Percentiles rank a stretch among this genome's conserved stretches.
Evolutionary conservation across 2,888 invertebrate species (phyloP).

Genomic region (Branchipolynoe longqiensis): DNA sequence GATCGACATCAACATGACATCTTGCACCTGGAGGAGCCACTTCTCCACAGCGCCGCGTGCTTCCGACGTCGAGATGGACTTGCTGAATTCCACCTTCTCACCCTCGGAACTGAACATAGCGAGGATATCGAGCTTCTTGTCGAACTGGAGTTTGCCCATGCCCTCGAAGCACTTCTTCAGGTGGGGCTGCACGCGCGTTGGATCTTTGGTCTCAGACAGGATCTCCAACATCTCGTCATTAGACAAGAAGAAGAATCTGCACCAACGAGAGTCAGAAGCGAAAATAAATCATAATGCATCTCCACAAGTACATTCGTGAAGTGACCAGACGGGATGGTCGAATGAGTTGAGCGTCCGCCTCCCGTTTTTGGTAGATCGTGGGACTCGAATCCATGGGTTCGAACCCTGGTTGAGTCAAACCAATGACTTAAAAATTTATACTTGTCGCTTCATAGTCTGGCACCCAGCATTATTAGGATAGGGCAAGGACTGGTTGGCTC

Average conservation of each 20-base stretch:
- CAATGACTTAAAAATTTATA: no score
- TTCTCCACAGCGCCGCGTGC: conserved; percentile 91
- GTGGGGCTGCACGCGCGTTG: conserved; percentile 82
- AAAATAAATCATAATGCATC: conserved; percentile 9
- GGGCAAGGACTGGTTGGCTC: no score
- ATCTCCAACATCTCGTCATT: conserved; percentile 83
- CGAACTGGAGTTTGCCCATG: conserved; percentile 92
- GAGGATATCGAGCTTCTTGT: conserved; percentile 92
- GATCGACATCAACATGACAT: conserved; percentile 89
- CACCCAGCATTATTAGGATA: no score
- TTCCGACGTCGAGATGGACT: conserved; percentile 90
- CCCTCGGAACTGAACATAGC: conserved; percentile 91
- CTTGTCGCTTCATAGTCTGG: no score
- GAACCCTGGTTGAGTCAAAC: no score
- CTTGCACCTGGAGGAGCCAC: conserved; percentile 91
- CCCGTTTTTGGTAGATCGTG: no score
- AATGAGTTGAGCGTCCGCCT: no score
- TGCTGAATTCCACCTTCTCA: conserved; percentile 88
- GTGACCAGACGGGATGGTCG: no score
- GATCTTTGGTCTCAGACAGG: conserved; percentile 82
- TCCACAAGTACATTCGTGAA: no score
- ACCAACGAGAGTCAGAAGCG: no score
- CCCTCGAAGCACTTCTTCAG: conserved; percentile 84
- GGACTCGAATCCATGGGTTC: no score
- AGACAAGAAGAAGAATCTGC: conserved; percentile 82